Evolutionary conservation across 2,888 invertebrate species (phyloP).

Genomic region (Orchesellides sinensis): DNA sequence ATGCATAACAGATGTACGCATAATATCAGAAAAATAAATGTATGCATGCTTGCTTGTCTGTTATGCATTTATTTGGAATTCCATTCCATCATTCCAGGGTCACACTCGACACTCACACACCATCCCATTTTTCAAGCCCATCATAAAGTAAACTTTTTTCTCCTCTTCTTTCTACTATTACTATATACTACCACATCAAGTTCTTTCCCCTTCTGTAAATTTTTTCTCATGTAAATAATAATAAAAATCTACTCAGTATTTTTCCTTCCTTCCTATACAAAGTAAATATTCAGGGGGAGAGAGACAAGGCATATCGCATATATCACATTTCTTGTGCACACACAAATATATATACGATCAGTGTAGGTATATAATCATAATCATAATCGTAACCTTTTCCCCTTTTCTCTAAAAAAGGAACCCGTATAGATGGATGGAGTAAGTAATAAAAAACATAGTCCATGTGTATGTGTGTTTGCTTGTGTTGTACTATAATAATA

Average conservation of each 20-base stretch:
- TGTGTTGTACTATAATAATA: slow-evolving; percentile 42
- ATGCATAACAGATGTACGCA: background rate
- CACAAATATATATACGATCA: slow-evolving; percentile 23
- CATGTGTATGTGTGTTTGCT: slow-evolving; percentile 35
- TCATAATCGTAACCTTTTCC: slow-evolving; percentile 57
- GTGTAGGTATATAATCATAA: slow-evolving; percentile 40
- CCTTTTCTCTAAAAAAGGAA: slow-evolving; percentile 30
- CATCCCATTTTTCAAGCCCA: slow-evolving; percentile 57
- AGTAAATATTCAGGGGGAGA: background rate
- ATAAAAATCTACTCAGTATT: slow-evolving; percentile 34
- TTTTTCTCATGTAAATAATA: slow-evolving; percentile 57
- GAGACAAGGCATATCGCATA: slow-evolving; percentile 17
- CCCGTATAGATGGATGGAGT: slow-evolving; percentile 21
- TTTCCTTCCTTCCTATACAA: background rate
- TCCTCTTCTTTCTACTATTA: background rate
- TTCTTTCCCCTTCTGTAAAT: slow-evolving; percentile 25
- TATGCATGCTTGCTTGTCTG: slow-evolving; percentile 38
- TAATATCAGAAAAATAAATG: background rate
- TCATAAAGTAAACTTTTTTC: slow-evolving; percentile 40
- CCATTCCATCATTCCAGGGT: slow-evolving; percentile 57
- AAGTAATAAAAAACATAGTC: slow-evolving; percentile 46
- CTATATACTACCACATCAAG: no score
- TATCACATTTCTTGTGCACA: slow-evolving; percentile 37
- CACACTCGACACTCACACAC: slow-evolving; percentile 52
- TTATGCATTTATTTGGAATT: slow-evolving; percentile 52